A percentile compares a stretch with the other conserved stretches of the same genome.
These are phyloP conservation scores for Drosophila hamatofila DNA, from an alignment of 2,888 invertebrate genomes.

Conservation along the genomic window DNA sequence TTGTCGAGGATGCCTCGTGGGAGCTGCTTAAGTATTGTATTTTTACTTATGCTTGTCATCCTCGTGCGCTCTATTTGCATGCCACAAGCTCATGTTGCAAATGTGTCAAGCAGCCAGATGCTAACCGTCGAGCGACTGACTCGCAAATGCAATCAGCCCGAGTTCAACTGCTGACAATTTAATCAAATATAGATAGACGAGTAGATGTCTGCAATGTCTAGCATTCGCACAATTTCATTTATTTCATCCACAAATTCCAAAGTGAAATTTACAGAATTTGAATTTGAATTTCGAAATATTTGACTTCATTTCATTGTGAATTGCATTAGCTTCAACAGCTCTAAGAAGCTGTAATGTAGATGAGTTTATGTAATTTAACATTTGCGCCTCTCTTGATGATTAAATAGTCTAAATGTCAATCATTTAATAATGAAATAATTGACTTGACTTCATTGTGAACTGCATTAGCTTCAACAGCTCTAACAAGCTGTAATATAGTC, in stretches of 20 bases:
- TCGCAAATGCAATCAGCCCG: constrained; percentile 48
- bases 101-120: constrained; percentile 64
- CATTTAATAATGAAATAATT: too few relatives aligned
- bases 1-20: constrained; percentile 23
- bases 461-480: too few relatives aligned
- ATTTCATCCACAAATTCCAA: constrained; percentile 22
- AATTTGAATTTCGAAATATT: constrained; percentile 20
- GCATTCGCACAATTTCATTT: constrained; percentile 44
- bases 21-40: constrained; percentile 36
- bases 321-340: constrained; percentile 3
- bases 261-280: neutral
- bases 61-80: constrained; percentile 16
- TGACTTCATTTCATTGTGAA: neutral
- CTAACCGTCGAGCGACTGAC: constrained; percentile 20
- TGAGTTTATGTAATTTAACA: neutral
- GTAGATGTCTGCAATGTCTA: constrained; percentile 21
- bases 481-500: too few relatives aligned
- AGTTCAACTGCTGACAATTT: constrained; percentile 42
- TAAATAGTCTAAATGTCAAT: too few relatives aligned
- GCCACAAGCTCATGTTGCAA: constrained; percentile 53
- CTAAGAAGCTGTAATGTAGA: neutral
- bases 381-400: neutral
- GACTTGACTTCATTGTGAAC: too few relatives aligned
- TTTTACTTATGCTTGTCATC: constrained; percentile 34
- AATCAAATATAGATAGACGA: constrained; percentile 53